phyloP scores from a whole-genome alignment of 1,140 invertebrate genomes.

The Bombus sylvicola region DNA sequence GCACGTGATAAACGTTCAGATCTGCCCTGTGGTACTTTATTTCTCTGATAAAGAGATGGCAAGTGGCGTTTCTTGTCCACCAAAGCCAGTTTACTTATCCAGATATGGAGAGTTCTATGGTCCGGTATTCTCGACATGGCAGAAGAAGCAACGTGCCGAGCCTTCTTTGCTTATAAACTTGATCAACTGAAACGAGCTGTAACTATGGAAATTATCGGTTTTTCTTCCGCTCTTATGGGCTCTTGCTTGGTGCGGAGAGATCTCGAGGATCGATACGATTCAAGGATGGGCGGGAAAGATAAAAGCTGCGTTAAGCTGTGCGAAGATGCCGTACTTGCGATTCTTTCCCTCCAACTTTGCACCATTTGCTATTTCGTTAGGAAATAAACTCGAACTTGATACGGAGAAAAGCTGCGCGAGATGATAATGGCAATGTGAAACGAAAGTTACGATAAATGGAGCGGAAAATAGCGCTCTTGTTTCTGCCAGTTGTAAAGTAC shows the following conservation, averaged over 20 bases:
- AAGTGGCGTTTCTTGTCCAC: slow-evolving; percentile 58
- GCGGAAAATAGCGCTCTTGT: not conserved
- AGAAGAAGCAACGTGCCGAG: not conserved
- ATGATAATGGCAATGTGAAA: not conserved
- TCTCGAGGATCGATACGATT: slow-evolving; percentile 16
- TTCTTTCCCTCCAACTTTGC: not conserved
- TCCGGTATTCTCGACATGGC: too few species aligned
- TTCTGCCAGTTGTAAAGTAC: not conserved
- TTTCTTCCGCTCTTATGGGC: slow-evolving; percentile 7
- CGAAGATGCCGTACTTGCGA: not conserved
- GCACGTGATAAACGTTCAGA: not conserved
- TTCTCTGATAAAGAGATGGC: slow-evolving; percentile 68
- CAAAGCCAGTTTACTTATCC: not conserved
- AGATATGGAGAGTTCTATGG: not conserved
- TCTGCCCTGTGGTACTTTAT: slow-evolving; percentile 47
- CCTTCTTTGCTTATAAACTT: slow-evolving; percentile 11
- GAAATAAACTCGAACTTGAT: not conserved
- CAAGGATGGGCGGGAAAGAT: not conserved
- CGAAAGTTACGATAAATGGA: slow-evolving; percentile 11
- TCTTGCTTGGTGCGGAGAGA: not conserved
- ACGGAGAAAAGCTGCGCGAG: not conserved
- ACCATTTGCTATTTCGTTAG: not conserved
- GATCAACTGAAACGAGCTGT: slow-evolving; percentile 11
- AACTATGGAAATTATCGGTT: slow-evolving; percentile 18
- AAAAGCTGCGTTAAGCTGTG: not conserved